Evolutionary conservation across 2,797 vertebrate species (phyloP), one percentile per base, ranked within the genome.

Genomic region (Oreochromis mossambicus): DNA sequence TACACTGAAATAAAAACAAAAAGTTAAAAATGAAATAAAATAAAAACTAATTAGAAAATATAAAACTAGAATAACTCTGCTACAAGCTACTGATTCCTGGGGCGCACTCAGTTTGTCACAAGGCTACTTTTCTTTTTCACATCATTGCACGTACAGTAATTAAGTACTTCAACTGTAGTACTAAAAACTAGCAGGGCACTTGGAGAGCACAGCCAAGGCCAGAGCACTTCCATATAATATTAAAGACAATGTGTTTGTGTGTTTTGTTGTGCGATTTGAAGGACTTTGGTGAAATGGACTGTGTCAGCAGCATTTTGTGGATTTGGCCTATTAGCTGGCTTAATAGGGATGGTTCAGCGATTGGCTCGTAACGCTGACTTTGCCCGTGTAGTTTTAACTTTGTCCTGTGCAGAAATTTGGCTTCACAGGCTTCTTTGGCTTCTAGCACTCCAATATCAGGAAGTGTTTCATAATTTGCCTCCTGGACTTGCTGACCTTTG

Each of bases 361-460:
- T 10, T 11, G 66, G 8, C 68, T 70, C 24, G 2, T 73, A 0
- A 46, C 0, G 0, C 66, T 73, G 15, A 73, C 43, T 46, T 19
- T 3, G 4, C 3, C 4, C 0, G 1, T 46, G 38, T 46, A 24
- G 26, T 21, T 76, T 2, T n/a, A 63, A 19, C 13, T 70, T 78
- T 2, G 3, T 79, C 4, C 14, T 17, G 12, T 4, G 8, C 32
- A 77, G 8, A 11, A 46, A 29, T 7, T 17, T 36, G 7, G 1
- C 41, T 8, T 41, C 2, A 2, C 15, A 24, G 10, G 0, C 11
- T 7, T 41, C 11, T 50, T 13, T 46, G 5, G 38, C 11, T 0
- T 12, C 5, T 15, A 32, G 4, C 4, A 1, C 3, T 41, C 3
- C 7, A 21, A 17, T 17, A 29, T 76, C 43, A 54, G 26, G 12